phyloP scores from a whole-genome alignment of 2,113 vertebrate species.

The Mesembrinibis cayennensis region DNA sequence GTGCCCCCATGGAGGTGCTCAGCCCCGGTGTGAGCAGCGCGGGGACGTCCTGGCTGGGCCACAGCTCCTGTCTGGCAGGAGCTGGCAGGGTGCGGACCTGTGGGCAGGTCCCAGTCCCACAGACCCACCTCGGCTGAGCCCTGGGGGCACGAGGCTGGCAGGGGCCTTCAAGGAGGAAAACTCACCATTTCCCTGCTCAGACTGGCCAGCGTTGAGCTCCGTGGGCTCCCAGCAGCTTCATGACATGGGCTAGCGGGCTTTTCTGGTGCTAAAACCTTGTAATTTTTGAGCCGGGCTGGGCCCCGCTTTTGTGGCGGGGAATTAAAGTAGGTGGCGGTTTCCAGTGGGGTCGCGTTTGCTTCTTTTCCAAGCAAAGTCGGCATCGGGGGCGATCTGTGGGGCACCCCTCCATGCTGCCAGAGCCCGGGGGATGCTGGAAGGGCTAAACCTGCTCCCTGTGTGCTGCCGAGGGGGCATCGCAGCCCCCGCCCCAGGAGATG shows the following conservation, averaged over 20 bases:
- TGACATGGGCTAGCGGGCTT: rapidly evolving
- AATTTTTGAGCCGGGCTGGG: neutral
- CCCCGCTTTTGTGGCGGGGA: neutral
- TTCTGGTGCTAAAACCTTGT: neutral
- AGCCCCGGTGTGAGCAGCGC: rapidly evolving
- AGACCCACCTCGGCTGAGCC: neutral
- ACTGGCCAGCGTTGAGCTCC: rapidly evolving
- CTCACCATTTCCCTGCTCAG: rapidly evolving
- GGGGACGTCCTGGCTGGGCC: neutral
- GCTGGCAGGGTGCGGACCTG: neutral
- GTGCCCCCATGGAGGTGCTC: neutral
- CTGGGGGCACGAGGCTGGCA: rapidly evolving
- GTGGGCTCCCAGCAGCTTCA: neutral
- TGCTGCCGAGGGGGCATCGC: neutral
- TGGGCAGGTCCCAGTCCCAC: rapidly evolving
- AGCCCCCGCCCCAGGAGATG: rapidly evolving
- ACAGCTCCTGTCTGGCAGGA: neutral
- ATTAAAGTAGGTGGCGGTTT: conserved; percentile 24
- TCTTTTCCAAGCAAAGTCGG: rapidly evolving
- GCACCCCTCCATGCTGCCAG: rapidly evolving
- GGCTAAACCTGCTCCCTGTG: neutral
- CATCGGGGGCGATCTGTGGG: rapidly evolving
- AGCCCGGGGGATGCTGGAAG: neutral
- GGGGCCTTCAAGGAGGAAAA: neutral
- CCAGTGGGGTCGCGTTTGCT: neutral